Evolutionary conservation across 2,113 vertebrate species (phyloP), one percentile per base, ranked within the genome.

Genomic region (Ginglymostoma cirratum): DNA sequence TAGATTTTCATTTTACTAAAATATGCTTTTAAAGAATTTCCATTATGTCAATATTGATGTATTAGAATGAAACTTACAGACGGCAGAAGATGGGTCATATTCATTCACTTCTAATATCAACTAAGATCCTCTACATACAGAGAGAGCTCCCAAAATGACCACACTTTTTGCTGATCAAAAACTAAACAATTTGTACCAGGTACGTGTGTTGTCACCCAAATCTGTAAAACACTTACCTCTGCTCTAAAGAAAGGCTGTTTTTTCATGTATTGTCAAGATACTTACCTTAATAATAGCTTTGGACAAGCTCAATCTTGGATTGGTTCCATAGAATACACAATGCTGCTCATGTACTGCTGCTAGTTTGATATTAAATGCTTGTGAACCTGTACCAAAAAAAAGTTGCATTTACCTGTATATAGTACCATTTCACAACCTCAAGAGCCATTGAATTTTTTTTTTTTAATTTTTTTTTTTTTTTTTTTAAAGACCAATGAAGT

Each of bases 221-320:
- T 5, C n/a, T 66, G 61, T 21, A 24, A 93, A 67, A 19, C 38
- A 19, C n/a, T 19, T 10, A 2, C 42, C 65, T 38, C 34, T 38
- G 19, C 34, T 3, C n/a, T 21, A 27, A 24, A 87, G 27, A 24
- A 52, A 8, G 23, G 30, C 19, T 3, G 2, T 24, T 4, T 38
- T 38, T 24, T 45, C 7, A 27, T 5, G 0, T 15, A 27, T 30
- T 67, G 89, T 38, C 3, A 19, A 6, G 61, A 5, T 72, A 48
- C 69, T 42, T 76, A 95, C 94, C 69, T 95, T 95, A 76, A 95
- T 95, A 72, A 95, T 95, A 48, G 94, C 94, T 52, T 72, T 72
- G 69, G 66, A 48, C 38, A 72, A 23, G 24, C 12, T 27, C 45
- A 52, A 30, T 27, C 67, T 95, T 45, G 42, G 7, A 95, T 72